Base-by-base conservation (phyloP, 2,888 invertebrate species). In the Acleris sparsana region DNA sequence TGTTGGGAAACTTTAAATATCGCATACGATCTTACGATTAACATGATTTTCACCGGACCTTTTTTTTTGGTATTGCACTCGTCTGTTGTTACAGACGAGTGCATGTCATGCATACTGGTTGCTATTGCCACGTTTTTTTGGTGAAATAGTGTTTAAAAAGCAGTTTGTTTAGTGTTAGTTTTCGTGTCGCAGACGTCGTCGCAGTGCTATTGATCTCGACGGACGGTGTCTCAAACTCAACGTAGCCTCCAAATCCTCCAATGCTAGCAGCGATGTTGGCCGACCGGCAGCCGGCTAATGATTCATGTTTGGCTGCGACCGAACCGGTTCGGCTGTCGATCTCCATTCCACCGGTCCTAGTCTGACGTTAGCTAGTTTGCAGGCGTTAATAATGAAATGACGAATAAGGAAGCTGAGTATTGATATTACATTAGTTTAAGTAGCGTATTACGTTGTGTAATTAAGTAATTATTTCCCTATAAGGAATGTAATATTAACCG, bases 271-370 rank as follows among this genome's bases (percentile, higher is more conserved):
- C 46, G 39, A 29, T 29, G 65, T 33, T 65, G 65, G 55, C 65
- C 49, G 65, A 51, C 39, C 39, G 46, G 46, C 57, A 29, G 44
- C 53, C 59, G 51, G 55, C 43, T 64, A 61, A 60, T 63, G 65
- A 65, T 60, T 61, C 65, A 65, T 56, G 65, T 51, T 59, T 25
- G 59, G 49, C 59, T 65, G 55, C 65, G 22, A 18, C 44, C 43
- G 16, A 65, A 65, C 65, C 65, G 65, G 65, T 61, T 53, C 29
- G 49, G n/a, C 46, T 48, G 33, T 48, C 58, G 48, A 59, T 64
- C 51, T 51, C 51, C 56, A 46, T 56, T 60, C 20, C 43, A 44
- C 63, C 57, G 51, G 52, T 52, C 64, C 60, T 49, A 49, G 49
- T 5, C 43, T 49, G 43, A 43, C 53, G 55, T 39, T 46, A 46